Evolutionary conservation across 2,113 vertebrate species (phyloP).

Genomic region (Addax nasomaculatus): DNA sequence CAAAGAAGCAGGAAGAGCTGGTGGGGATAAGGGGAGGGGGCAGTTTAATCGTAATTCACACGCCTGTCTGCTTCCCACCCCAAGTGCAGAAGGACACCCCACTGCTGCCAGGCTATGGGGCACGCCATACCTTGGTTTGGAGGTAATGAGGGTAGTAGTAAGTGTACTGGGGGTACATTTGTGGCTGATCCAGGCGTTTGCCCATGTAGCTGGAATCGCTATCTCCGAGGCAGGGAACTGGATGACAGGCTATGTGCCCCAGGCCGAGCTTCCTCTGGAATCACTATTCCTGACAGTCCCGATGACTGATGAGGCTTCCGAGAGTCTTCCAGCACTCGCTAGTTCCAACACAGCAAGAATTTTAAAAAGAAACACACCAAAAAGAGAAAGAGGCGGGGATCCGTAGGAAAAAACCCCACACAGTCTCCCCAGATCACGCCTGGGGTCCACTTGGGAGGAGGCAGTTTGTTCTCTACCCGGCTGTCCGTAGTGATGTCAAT

Average conservation of each 20-base stretch:
- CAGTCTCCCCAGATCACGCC: constrained; percentile 41
- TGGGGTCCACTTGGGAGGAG: constrained; percentile 64
- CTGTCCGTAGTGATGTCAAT: constrained; percentile 74
- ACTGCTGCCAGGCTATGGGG: constrained; percentile 47
- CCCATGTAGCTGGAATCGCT: constrained; percentile 99
- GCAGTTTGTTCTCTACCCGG: constrained; percentile 63
- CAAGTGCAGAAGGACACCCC: constrained; percentile 66
- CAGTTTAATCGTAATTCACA: constrained; percentile 19
- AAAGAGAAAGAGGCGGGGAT: constrained; percentile 1
- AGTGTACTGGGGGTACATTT: constrained; percentile 99
- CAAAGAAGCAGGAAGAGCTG: constrained; percentile 46
- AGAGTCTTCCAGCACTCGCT: constrained; percentile 77
- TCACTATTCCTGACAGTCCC: constrained; percentile 85
- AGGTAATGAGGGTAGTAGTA: constrained; percentile 98
- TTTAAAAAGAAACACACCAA: constrained; percentile 53
- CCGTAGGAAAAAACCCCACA: constrained; percentile 39
- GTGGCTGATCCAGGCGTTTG: constrained; percentile 99
- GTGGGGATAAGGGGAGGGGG: background rate
- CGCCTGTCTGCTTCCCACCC: constrained; percentile 67
- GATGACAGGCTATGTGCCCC: constrained; percentile 83
- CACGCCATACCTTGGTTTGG: constrained; percentile 94
- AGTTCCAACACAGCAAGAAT: constrained; percentile 81
- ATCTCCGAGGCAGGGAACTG: constrained; percentile 91
- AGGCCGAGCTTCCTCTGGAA: constrained; percentile 83
- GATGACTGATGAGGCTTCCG: constrained; percentile 77